These are phyloP conservation scores for Cephalopterus ornatus DNA, from an alignment of 2,113 vertebrate genomes.

Conservation along the genomic window DNA sequence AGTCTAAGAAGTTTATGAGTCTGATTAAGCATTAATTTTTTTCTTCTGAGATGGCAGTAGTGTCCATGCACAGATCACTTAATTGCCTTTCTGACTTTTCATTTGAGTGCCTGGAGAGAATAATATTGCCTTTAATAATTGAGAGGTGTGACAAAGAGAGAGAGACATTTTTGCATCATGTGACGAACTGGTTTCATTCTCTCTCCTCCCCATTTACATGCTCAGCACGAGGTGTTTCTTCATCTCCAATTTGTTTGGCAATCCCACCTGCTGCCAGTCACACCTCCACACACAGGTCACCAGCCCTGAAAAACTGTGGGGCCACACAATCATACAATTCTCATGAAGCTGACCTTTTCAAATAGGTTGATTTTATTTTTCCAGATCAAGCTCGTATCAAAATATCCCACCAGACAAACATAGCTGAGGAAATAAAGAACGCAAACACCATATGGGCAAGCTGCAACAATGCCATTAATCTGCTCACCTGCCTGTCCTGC, in stretches of 20 bases:
- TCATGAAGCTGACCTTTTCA: neutral
- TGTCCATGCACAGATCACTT: neutral
- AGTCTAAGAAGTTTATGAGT: neutral
- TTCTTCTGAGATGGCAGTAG: neutral
- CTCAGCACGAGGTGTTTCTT: neutral
- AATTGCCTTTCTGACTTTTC: neutral
- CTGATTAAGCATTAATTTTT: neutral
- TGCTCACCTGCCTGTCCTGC: conserved; percentile 31
- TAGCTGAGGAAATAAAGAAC: neutral
- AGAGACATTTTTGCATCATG: neutral
- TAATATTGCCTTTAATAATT: neutral
- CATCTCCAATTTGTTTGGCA: neutral
- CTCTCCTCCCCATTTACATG: neutral
- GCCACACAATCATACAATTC: neutral
- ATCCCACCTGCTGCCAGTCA: neutral
- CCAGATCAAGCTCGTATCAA: neutral
- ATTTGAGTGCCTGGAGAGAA: neutral
- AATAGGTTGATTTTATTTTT: neutral
- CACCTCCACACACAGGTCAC: neutral
- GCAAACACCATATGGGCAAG: neutral
- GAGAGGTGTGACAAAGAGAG: neutral
- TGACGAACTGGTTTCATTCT: neutral
- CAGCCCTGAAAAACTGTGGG: neutral
- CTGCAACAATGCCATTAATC: conserved; percentile 11
- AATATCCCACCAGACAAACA: neutral